A percentile compares a stretch with the other conserved stretches of the same genome.
These are phyloP conservation scores for Mesoligia furuncula DNA, from an alignment of 2,888 invertebrate genomes.

Conservation along the genomic window DNA sequence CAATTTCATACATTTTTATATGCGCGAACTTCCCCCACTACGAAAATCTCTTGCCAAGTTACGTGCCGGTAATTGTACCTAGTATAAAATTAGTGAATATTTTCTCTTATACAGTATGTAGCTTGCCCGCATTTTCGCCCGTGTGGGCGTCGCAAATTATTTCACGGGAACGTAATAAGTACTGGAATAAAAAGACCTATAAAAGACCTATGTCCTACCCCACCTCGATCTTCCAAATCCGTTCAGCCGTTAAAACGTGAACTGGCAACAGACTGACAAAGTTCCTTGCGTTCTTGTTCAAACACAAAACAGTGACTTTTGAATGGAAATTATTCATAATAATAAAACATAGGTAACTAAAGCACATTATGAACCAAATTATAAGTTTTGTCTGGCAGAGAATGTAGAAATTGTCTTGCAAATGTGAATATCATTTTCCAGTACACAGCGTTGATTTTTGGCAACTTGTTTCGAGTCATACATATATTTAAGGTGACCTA, in stretches of 20 bases:
- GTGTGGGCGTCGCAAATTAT: background rate
- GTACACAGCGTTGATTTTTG: background rate
- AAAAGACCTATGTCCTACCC: too few species aligned
- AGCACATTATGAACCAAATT: background rate
- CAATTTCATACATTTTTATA: too few species aligned
- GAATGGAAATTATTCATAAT: background rate
- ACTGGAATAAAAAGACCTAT: background rate
- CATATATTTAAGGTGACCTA: constrained; percentile 29
- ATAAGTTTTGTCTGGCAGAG: background rate
- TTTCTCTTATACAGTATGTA: background rate
- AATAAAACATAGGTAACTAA: background rate
- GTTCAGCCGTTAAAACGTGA: background rate
- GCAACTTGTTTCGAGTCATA: constrained; percentile 31
- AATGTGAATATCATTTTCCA: constrained; percentile 4
- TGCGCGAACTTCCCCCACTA: too few species aligned
- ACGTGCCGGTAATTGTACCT: too few species aligned
- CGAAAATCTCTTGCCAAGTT: too few species aligned
- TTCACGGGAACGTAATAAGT: background rate
- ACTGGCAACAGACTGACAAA: background rate
- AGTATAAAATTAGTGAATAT: background rate
- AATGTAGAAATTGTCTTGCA: background rate
- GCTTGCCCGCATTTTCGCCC: background rate
- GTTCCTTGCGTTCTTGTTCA: background rate
- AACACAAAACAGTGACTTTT: background rate
- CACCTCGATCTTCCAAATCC: background rate